Evolutionary conservation across 2,113 vertebrate species (phyloP).

Genomic region (Perognathus longimembris): DNA sequence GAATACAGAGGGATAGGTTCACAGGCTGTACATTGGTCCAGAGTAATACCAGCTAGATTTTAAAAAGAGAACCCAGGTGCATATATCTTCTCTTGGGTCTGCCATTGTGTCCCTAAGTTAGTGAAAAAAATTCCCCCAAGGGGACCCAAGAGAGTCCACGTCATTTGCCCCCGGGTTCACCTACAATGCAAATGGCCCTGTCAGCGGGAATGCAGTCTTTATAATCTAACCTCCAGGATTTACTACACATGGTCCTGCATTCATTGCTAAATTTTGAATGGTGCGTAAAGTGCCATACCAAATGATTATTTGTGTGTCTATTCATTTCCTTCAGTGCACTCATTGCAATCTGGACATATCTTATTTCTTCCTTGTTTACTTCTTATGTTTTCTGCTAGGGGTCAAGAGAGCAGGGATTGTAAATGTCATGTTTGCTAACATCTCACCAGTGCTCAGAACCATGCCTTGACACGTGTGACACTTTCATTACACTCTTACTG

Average conservation of each 20-base stretch:
- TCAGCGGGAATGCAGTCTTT: neutral
- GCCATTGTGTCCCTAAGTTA: neutral
- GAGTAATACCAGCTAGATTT: neutral
- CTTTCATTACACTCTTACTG: neutral
- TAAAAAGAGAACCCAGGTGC: neutral
- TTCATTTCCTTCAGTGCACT: neutral
- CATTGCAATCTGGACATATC: neutral
- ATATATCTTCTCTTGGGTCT: neutral
- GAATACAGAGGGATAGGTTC: neutral
- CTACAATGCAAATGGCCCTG: neutral
- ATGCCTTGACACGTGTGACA: neutral
- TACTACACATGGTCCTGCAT: neutral
- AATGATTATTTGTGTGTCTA: neutral
- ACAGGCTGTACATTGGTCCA: neutral
- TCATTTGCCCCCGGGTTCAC: neutral
- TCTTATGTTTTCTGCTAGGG: neutral
- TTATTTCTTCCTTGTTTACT: conserved; percentile 19
- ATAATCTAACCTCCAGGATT: neutral
- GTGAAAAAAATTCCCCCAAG: neutral
- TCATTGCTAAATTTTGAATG: neutral
- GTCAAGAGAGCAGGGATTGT: neutral
- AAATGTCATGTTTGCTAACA: neutral
- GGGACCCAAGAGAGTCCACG: neutral
- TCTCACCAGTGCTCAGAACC: neutral
- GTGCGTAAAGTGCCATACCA: neutral